Conservation (phyloP, 1,140 invertebrate species). For the Diuraphis noxia region DNA sequence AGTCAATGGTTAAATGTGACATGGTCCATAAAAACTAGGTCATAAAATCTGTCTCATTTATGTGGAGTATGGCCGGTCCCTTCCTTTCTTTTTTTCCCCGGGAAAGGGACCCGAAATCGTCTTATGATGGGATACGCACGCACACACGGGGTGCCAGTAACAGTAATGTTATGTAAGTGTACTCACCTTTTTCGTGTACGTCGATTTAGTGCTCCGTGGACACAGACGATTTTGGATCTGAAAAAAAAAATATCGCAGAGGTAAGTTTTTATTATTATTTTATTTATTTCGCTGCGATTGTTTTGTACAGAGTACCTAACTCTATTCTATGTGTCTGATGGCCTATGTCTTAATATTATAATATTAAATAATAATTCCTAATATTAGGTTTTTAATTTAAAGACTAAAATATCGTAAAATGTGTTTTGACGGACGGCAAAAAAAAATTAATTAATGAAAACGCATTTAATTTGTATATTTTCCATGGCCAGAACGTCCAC, state of each 20-base stretch:
- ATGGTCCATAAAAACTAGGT: slow-evolving; percentile 35
- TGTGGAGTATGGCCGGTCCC: background rate
- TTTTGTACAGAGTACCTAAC: background rate
- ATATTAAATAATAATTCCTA: background rate
- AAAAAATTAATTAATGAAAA: slow-evolving; percentile 1
- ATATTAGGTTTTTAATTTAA: slow-evolving; percentile 32
- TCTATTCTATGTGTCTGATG: background rate
- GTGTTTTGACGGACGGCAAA: background rate
- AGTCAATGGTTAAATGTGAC: slow-evolving; percentile 1
- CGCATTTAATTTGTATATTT: background rate
- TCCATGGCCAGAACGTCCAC: background rate
- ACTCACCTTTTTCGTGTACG: slow-evolving; percentile 36
- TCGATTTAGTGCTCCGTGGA: background rate
- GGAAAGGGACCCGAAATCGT: slow-evolving; percentile 15
- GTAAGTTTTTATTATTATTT: slow-evolving; percentile 25
- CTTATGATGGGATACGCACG: background rate
- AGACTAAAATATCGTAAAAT: background rate
- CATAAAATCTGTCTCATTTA: slow-evolving; percentile 30
- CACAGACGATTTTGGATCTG: background rate
- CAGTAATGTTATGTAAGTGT: slow-evolving; percentile 16
- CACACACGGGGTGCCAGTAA: background rate
- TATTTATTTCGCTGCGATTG: background rate
- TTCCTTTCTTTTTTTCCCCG: slow-evolving; percentile 4
- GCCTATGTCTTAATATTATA: background rate
- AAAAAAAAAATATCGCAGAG: background rate